Base-by-base conservation (phyloP, 2,113 vertebrate species). In the Leucopsar rothschildi region DNA sequence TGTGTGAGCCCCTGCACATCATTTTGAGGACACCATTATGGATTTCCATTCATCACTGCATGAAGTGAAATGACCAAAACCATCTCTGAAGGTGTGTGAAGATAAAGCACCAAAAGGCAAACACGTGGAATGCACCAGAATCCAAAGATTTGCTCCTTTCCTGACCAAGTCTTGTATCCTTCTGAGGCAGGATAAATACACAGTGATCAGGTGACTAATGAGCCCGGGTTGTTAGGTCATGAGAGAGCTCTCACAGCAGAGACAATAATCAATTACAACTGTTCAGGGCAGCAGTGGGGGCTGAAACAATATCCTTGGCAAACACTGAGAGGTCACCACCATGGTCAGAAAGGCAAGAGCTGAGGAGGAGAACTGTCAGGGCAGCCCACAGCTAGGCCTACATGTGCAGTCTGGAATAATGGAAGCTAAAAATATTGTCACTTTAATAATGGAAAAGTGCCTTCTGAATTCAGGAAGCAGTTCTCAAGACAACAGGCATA, bases 181-280 rank as follows among this genome's bases (percentile, higher is more conserved):
- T 56, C 24, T 59, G 27, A 59, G 33, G 39, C 33, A 66, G 71
- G 84, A 75, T 53, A 92, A 94, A 95, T 15, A 83, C 37, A 20
- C 71, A n/a, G 29, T 42, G 79, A 73, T 16, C 60, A 73, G 72
- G 88, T 86, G 88, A 92, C 16, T 59, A 52, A 94, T 5, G 80
- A 92, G 78, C 45, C 88, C 29, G 52, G 86, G 90, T 75, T 81
- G 31, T 40, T 52, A 78, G 94, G 95, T 93, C 95, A 86, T 78
- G 94, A 92, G 87, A 80, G 50, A 83, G 42, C 71, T 65, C 66
- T 80, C 86, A 63, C 39, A 77, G 66, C 71, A 88, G 64, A 90
- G 50, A 77, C 35, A 92, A 78, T 55, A 81, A 97, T 90, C 82
- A 86, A 73, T 88, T 88, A 83, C 92, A 52, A 24, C 40, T 77